Percentiles rank a stretch among this genome's conserved stretches.
Conservation (phyloP, 2,888 invertebrate genomes). For the Gymnocheta viridis region DNA sequence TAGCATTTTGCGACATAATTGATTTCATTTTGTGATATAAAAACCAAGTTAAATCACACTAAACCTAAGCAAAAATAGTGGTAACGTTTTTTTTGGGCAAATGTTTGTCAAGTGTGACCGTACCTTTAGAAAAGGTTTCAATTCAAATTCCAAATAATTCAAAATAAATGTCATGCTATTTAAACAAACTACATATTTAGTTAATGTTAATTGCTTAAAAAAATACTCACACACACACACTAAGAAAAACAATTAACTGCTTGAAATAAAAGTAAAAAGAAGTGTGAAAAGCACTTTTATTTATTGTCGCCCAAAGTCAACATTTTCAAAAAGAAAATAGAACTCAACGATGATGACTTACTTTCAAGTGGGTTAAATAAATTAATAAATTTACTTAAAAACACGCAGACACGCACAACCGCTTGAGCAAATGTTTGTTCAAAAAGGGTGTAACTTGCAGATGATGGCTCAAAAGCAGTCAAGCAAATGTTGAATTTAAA, state of each 20-base stretch:
- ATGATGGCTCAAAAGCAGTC: conserved; percentile 6
- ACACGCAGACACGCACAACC: neutral
- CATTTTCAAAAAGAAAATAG: neutral
- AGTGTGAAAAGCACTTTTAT: conserved; percentile 14
- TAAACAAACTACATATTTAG: neutral
- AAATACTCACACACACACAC: neutral
- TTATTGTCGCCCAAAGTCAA: conserved; percentile 3
- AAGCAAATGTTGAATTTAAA: conserved; percentile 32
- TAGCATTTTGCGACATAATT: too few species aligned
- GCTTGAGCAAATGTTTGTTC: neutral
- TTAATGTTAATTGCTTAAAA: neutral
- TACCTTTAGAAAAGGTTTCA: neutral
- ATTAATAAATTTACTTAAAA: conserved; percentile 46
- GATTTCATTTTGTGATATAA: too few species aligned
- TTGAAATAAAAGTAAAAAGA: neutral
- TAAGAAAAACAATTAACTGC: neutral
- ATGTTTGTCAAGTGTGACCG: too few species aligned
- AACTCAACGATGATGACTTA: conserved; percentile 28
- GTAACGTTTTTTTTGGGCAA: too few species aligned
- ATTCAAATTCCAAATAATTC: neutral
- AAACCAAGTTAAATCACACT: too few species aligned
- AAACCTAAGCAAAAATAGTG: too few species aligned
- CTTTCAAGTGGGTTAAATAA: conserved; percentile 58
- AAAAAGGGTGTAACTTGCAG: conserved; percentile 53
- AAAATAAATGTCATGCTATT: neutral